A percentile compares a stretch with the other conserved stretches of the same genome.
Evolutionary conservation across 1,140 invertebrate genomes (phyloP).

Genomic region (Leptopilina boulardi): DNA sequence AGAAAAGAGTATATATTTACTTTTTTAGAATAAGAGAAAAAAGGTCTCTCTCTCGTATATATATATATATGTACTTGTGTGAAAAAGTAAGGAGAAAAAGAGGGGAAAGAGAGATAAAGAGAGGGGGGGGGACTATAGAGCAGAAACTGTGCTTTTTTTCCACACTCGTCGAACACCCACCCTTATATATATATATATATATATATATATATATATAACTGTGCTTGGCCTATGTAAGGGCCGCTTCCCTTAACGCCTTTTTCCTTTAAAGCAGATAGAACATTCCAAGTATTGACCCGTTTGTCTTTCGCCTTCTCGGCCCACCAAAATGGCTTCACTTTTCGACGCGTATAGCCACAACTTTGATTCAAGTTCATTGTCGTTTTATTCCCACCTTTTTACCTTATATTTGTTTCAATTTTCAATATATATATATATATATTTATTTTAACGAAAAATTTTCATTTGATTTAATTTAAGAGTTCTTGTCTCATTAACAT

Average conservation of each 20-base stretch:
- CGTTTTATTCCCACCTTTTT: neutral
- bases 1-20: neutral
- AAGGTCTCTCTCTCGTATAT: no score
- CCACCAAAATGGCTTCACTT: constrained; percentile 48
- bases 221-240: constrained; percentile 27
- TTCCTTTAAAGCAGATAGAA: constrained; percentile 68
- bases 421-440: no score
- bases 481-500: no score
- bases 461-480: no score
- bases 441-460: no score
- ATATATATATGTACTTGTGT: no score
- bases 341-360: constrained; percentile 22
- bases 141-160: constrained; percentile 45
- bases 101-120: neutral
- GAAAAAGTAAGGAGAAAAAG: neutral
- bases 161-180: constrained; percentile 61
- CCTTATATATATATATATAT: neutral
- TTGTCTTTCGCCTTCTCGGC: constrained; percentile 57
- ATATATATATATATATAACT: neutral
- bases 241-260: constrained; percentile 42
- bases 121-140: no score
- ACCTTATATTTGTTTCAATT: no score
- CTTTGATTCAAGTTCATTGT: constrained; percentile 23
- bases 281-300: constrained; percentile 72
- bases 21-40: neutral